These are phyloP conservation scores for Pherbina coryleti DNA, from an alignment of 2,888 invertebrate species.

Conservation along the genomic window DNA sequence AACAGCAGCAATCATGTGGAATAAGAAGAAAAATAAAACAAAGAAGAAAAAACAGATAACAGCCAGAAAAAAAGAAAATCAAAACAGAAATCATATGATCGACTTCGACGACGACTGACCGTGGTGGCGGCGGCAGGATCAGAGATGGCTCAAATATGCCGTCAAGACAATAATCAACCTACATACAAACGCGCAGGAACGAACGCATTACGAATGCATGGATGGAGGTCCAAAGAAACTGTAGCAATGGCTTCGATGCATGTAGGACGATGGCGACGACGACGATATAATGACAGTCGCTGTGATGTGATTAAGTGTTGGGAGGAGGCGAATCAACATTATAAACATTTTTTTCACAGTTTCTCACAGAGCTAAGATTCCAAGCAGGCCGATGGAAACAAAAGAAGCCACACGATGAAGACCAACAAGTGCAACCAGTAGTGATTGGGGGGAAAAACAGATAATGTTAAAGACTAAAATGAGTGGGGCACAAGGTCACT, in stretches of 20 bases:
- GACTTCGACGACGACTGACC: no score
- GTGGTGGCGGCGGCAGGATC: neutral
- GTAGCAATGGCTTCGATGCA: neutral
- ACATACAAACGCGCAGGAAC: no score
- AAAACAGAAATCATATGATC: no score
- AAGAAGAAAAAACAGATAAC: no score
- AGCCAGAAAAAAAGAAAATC: no score
- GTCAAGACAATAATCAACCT: neutral
- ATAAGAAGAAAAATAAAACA: no score
- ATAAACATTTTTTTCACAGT: neutral
- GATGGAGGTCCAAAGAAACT: neutral
- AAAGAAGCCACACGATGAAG: no score
- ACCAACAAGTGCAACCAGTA: no score
- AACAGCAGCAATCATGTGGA: no score
- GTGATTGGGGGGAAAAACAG: no score
- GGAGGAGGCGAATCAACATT: conserved; percentile 20
- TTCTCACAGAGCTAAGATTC: conserved; percentile 19
- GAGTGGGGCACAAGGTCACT: no score
- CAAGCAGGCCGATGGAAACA: neutral
- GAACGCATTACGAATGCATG: neutral
- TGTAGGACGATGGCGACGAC: neutral
- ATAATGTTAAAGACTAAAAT: no score
- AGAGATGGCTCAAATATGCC: conserved; percentile 2
- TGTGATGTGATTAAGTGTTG: conserved; percentile 29
- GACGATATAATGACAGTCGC: conserved; percentile 21